Base-by-base conservation (phyloP, 53 echinoderm and acorn worm species). In the Hippasteria phrygiana region DNA sequence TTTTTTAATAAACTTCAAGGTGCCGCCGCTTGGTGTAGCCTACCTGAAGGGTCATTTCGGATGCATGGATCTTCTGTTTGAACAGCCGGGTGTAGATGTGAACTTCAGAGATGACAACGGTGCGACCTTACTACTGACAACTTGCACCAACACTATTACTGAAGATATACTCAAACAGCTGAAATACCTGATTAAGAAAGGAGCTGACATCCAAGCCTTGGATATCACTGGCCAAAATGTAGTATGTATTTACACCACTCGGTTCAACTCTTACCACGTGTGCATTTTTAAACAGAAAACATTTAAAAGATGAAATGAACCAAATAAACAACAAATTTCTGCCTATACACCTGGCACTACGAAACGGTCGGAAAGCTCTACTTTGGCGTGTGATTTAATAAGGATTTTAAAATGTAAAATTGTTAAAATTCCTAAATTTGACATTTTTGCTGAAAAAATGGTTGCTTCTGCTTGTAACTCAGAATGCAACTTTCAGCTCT, bases 41-140 rank as follows among this genome's bases (percentile, higher is more conserved):
- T 93, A 94, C 83, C 73, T 96, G 90, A 96, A 94, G 71, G 94
- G 96, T 28, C 93, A 96, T 74, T 54, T 76, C 5, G 96, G 94
- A 32, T 93, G 93, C 62, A 90, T 93, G 1, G 96, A 96, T 53
- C 91, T 96, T 3, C 93, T 96, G 5, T 63, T 96, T 28, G 89
- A 90, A 7, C 89, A 96, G 55, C 91, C 94, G 26, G 91, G 73
- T 13, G 94, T 94, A 3, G 94, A 94, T 51, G 91, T 96, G 6
- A 94, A 96, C 73, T 96, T 94, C 93, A 56, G 91, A 7, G 96
- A 96, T 67, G 82, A 90, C 1, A 90, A 89, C 31, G 96, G 96
- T 53, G 93, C 91, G 64, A 96, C 96, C 3, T 74, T 96, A 37
- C 90, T 94, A 2, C 89, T 94, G 91, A 90, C 89, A 55, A 89